Conservation (phyloP, 2,888 invertebrate genomes). For the Drosophila anceps region DNA sequence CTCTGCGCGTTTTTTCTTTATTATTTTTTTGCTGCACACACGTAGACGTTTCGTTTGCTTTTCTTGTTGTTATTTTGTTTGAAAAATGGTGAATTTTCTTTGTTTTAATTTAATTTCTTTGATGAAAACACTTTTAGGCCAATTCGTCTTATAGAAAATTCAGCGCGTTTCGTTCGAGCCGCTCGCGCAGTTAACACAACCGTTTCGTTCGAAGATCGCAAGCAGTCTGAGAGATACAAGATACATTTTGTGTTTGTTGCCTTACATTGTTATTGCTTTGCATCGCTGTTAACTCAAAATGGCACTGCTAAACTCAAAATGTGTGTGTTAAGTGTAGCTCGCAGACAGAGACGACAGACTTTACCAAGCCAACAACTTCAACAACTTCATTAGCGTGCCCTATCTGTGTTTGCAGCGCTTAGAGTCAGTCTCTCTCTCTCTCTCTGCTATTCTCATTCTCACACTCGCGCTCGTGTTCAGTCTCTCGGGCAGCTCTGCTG, state of each 20-base stretch:
- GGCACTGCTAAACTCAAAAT: conserved; percentile 52
- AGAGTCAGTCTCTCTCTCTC: conserved; percentile 31
- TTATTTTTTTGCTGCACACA: conserved; percentile 50
- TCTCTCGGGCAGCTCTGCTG: conserved; percentile 52
- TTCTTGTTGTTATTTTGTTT: conserved; percentile 39
- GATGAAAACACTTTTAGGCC: conserved; percentile 39
- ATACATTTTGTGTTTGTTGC: conserved; percentile 32
- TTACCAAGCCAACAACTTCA: conserved; percentile 60
- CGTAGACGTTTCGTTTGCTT: conserved; percentile 51
- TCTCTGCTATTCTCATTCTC: conserved; percentile 26
- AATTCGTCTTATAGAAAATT: conserved; percentile 52
- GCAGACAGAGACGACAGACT: no score
- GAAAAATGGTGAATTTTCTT: conserved; percentile 33
- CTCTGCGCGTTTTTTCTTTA: conserved; percentile 43
- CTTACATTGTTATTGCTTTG: conserved; percentile 33
- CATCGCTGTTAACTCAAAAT: conserved; percentile 52
- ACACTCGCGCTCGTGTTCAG: conserved; percentile 11
- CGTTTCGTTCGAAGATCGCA: conserved; percentile 80
- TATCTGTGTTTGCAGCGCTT: conserved; percentile 29
- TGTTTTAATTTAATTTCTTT: conserved; percentile 27
- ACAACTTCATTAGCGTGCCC: conserved; percentile 79
- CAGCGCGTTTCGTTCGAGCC: conserved; percentile 57
- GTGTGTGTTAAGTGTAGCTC: conserved; percentile 48
- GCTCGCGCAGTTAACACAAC: conserved; percentile 69
- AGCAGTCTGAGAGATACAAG: conserved; percentile 78